Base-by-base conservation (phyloP, 1,140 invertebrate species). In the Heliconius hermathena region DNA sequence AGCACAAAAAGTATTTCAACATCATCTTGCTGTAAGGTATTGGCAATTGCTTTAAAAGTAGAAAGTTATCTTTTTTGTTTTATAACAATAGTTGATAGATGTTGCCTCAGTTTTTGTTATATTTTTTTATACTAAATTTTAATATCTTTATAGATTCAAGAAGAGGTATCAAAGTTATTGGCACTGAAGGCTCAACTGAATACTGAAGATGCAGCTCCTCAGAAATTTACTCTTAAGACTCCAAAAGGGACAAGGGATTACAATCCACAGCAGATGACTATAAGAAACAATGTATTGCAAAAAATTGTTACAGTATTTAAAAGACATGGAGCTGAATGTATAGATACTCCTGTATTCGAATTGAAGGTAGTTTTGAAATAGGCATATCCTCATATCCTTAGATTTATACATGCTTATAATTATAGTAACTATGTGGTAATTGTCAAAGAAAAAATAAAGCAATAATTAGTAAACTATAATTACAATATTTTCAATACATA, bases 291-390 rank as follows among this genome's bases (percentile, higher is more conserved):
- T 83, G 99, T 99, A 1, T 95, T 99, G 74, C 96, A 97, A 76
- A 98, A 98, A 94, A 98, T 99, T 84, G 96, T 98, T 16, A 89
- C 96, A 52, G 97, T 99, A 79, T 99, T 99, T 89, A 99, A 99
- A 94, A 97, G 97, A 76, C 99, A 99, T 92, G 99, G 99, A n/a
- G 99, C 99, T 72, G 98, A 99, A 90, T 98, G 98, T 22, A 99
- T 99, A 90, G 99, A 99, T 89, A 99, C 99, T 66, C 99, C 99
- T 77, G 98, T 99, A 20, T 99, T 99, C 96, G 99, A 99, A 95
- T 94, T 99, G 13, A 99, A 99, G 96, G 98, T 99, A 94, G 89
- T 29, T 16, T 29, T 22, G 9, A 9, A 57, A 57, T 22, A 57
- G 49, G 13, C 41, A 11, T 11, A 46, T 13, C 9, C 41, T 46